A percentile compares a stretch with the other conserved stretches of the same genome.
phyloP scores from a whole-genome alignment of 2,888 invertebrate species.

The Graphium colonna region DNA sequence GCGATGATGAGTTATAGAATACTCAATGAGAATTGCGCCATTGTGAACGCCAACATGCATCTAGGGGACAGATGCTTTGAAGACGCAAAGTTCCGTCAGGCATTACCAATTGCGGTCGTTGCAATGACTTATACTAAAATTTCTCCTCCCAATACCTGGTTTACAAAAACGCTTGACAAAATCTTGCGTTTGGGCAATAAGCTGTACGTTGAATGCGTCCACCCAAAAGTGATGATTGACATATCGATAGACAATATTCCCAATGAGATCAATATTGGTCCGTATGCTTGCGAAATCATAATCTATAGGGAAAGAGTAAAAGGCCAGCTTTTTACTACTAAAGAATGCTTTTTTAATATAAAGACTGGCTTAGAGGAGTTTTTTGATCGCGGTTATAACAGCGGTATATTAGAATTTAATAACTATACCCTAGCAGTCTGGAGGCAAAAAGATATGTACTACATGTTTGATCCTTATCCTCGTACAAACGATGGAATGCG shows the following conservation, averaged over 20 bases:
- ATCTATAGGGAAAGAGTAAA: conserved; percentile 76
- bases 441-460: conserved; percentile 82
- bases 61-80: conserved; percentile 80
- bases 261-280: conserved; percentile 77
- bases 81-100: conserved; percentile 79
- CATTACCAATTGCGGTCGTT: conserved; percentile 79
- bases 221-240: conserved; percentile 71
- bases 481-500: conserved; percentile 78
- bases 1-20: conserved; percentile 78
- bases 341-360: conserved; percentile 75
- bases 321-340: conserved; percentile 69
- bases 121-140: conserved; percentile 83
- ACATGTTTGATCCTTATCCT: conserved; percentile 83
- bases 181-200: conserved; percentile 80
- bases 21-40: conserved; percentile 76
- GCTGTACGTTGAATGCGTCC: conserved; percentile 73
- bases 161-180: conserved; percentile 78
- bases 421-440: conserved; percentile 80
- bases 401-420: conserved; percentile 80
- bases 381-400: conserved; percentile 72
- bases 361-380: conserved; percentile 70
- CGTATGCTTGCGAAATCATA: conserved; percentile 79
- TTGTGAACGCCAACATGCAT: conserved; percentile 79
- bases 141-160: conserved; percentile 82
- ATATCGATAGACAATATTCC: conserved; percentile 77